Evolutionary conservation across 30 jellyfish, hydroid and myxozoan species (phyloP).

Genomic region (Aurelia aurita complex sp. Pacific): DNA sequence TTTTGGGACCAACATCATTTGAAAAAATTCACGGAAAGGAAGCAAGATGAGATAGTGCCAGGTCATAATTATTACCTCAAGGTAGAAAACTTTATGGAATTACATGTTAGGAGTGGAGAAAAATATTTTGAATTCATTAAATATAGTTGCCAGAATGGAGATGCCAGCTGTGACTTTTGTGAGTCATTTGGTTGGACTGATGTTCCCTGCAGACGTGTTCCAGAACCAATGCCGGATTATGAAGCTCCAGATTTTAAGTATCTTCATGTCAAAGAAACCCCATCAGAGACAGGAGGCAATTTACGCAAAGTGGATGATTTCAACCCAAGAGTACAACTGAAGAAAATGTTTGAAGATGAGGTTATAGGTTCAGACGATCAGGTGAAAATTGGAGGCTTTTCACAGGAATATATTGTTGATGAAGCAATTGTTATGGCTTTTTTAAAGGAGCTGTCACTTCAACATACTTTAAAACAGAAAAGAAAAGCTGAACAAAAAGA

Average conservation of each 20-base stretch:
- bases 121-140: neutral
- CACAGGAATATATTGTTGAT: too few species aligned
- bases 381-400: too few species aligned
- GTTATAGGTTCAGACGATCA: neutral
- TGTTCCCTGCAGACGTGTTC: neutral
- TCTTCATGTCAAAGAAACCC: slow-evolving; percentile 3
- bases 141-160: slow-evolving; percentile 1
- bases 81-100: neutral
- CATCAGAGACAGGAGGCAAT: neutral
- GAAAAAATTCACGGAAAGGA: neutral
- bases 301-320: neutral
- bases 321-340: neutral
- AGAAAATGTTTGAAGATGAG: neutral
- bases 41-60: neutral
- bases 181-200: neutral
- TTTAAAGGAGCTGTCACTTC: too few species aligned
- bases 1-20: neutral
- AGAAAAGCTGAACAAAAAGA: too few species aligned
- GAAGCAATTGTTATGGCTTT: too few species aligned
- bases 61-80: neutral
- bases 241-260: neutral
- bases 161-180: neutral
- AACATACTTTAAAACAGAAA: too few species aligned
- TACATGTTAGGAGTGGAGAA: slow-evolving; percentile 1
- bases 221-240: neutral